Base-by-base conservation (phyloP, 64 coral and sea anemone species). In the Anthopleura sola region DNA sequence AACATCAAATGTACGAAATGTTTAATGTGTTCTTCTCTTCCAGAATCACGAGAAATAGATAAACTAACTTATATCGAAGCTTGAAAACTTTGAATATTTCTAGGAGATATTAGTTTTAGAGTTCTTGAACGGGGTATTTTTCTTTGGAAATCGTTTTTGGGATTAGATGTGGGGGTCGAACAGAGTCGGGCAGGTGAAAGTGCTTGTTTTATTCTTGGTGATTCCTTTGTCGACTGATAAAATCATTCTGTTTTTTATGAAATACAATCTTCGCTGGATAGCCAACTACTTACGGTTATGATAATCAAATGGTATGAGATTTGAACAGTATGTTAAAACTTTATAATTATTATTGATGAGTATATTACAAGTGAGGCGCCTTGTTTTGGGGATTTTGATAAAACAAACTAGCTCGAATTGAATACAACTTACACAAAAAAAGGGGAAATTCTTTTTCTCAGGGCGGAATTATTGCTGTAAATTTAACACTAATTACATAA, bases 1-100 rank as follows among this genome's bases (percentile, higher is more conserved):
- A 97, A 97, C 90, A 97, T 75, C 84, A 75, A 71, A 71, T 34
- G 66, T 71, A 71, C n/a, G 12, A 71, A 33, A 33, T 12, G 13
- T 71, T 71, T 32, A 71, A 33, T 13, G 66, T 14, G 1, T 15
- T 71, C 13, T 71, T n/a, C 7, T 3, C 28, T 11, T 62, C n/a
- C 4, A 71, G 17, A 71, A 71, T n/a, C 9, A 71, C 66, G 14
- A 34, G 14, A 71, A 71, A 62, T 6, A 34, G 8, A 71, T 34
- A 17, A 71, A 71, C 5, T 66, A 33, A 71, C 11, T 23, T 17
- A 66, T 26, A 23, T 10, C 5, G 14, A 71, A 15, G 66, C 14
- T 71, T 71, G 3, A 14, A 71, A 32, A 71, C 31, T 32, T 32
- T 71, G 14, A 12, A 15, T 32, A 31, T 71, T 14, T 3, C 40